Conservation (phyloP, 2,113 vertebrate genomes). For the Salminus brasiliensis region DNA sequence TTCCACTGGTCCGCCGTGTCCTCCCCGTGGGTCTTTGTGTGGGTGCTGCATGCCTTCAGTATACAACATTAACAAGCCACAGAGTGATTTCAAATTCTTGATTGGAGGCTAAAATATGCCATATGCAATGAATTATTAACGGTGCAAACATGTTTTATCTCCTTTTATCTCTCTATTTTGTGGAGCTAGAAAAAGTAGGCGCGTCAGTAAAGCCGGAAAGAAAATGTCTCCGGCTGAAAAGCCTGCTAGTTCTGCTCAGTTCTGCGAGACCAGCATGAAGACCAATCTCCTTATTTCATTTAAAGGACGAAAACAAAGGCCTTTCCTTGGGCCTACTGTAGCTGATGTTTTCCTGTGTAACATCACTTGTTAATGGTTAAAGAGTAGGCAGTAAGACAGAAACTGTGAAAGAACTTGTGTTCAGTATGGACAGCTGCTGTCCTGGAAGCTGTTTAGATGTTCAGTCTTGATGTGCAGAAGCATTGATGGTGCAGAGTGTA, state of each 20-base stretch:
- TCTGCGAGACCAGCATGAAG: not conserved
- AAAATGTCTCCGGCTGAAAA: not conserved
- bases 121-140: conserved; percentile 52
- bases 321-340: not conserved
- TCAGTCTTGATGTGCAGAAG: not conserved
- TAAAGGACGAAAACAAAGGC: not conserved
- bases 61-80: conserved; percentile 18
- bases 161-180: conserved; percentile 41
- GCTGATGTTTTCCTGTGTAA: not conserved
- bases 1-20: conserved; percentile 21
- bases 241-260: not conserved
- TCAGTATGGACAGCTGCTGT: not conserved
- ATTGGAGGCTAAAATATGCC: conserved; percentile 43
- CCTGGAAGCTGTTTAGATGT: not conserved
- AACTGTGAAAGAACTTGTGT: not conserved
- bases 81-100: conserved; percentile 26
- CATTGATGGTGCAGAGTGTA: not conserved
- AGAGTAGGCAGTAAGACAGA: not conserved
- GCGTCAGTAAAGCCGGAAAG: not conserved
- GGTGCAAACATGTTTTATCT: conserved; percentile 39
- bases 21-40: conserved; percentile 28
- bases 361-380: not conserved
- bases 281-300: not conserved
- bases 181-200: not conserved
- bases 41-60: conserved; percentile 16